phyloP scores from a whole-genome alignment of 2,888 invertebrate genomes.

The Acrobasis suavella region DNA sequence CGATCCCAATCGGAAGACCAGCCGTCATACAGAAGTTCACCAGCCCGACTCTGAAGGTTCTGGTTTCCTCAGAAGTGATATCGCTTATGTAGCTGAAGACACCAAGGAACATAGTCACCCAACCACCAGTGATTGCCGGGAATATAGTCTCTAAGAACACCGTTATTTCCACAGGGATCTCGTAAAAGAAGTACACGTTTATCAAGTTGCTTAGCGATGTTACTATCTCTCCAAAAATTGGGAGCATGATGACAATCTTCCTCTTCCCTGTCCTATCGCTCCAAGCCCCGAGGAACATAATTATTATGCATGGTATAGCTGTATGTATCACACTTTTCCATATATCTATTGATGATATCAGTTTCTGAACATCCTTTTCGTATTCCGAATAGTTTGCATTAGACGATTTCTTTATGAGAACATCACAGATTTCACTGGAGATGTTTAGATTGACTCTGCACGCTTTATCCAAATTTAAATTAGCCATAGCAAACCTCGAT shows the following conservation, averaged over 20 bases:
- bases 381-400: conserved; percentile 82
- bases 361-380: conserved; percentile 83
- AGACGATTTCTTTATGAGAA: conserved; percentile 55
- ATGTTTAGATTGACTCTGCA: conserved; percentile 67
- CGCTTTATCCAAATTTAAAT: conserved; percentile 74
- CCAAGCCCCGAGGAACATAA: conserved; percentile 84
- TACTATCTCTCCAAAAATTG: conserved; percentile 78
- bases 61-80: conserved; percentile 79
- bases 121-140: conserved; percentile 77
- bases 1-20: conserved; percentile 81
- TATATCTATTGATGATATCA: conserved; percentile 81
- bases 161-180: conserved; percentile 80
- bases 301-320: conserved; percentile 78
- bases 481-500: conserved; percentile 86
- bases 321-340: conserved; percentile 82
- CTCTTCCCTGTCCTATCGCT: conserved; percentile 82
- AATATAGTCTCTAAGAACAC: conserved; percentile 80
- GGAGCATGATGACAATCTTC: conserved; percentile 81
- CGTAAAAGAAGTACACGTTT: conserved; percentile 82
- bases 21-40: conserved; percentile 84
- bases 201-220: conserved; percentile 76
- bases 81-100: conserved; percentile 85
- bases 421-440: conserved; percentile 64
- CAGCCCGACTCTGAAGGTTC: conserved; percentile 84
- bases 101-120: conserved; percentile 82